Conservation (phyloP, 2,797 vertebrate genomes). For the Peromyscus aztecus region DNA sequence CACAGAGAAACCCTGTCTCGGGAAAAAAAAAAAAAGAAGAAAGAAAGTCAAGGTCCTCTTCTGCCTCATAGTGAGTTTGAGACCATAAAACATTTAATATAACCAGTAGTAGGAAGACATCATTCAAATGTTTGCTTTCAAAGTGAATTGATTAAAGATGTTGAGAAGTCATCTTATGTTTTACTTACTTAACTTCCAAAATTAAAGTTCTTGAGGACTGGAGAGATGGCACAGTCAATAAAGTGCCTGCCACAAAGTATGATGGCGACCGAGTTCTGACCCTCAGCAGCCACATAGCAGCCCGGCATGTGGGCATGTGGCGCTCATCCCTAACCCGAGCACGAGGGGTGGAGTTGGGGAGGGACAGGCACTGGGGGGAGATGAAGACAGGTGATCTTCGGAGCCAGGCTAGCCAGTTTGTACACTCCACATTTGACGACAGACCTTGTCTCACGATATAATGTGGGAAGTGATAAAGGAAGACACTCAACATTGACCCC, state of each 20-base stretch:
- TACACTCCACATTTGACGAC: not conserved
- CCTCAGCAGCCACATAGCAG: not conserved
- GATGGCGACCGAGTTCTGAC: not conserved
- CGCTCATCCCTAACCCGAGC: not conserved
- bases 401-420: not conserved
- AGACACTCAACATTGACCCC: not conserved
- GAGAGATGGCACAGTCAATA: not conserved
- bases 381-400: not conserved
- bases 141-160: conserved; percentile 17
- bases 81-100: not conserved
- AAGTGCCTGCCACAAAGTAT: not conserved
- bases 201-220: conserved; percentile 25
- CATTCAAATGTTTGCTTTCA: conserved; percentile 48
- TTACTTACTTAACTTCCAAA: conserved; percentile 19
- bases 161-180: conserved; percentile 29
- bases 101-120: not conserved
- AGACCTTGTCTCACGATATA: not conserved
- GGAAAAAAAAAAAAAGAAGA: no score
- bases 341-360: no score
- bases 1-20: no score
- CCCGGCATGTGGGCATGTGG: no score
- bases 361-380: not conserved
- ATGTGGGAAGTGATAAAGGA: not conserved
- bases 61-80: not conserved
- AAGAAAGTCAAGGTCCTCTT: not conserved